These are phyloP conservation scores for Danio tinwini DNA, from an alignment of 2,797 vertebrate genomes.

Conservation along the genomic window DNA sequence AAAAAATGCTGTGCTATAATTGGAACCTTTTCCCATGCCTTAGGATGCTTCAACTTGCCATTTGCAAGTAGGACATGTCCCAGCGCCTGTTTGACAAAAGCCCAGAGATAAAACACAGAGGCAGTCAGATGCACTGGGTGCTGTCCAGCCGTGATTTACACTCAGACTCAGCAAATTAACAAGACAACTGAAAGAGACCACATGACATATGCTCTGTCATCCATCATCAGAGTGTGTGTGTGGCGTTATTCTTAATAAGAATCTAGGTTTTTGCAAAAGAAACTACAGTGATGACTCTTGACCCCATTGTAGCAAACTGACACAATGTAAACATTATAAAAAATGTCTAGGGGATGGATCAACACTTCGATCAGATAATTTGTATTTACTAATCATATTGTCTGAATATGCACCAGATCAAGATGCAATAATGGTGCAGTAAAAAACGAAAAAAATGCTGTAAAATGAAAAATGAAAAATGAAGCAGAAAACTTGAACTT, in stretches of 20 bases:
- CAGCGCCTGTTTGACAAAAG: slow-evolving; percentile 54
- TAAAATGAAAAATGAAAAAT: no score
- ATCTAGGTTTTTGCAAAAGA: slow-evolving; percentile 46
- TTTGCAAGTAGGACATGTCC: slow-evolving; percentile 50
- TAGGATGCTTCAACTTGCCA: slow-evolving; percentile 56
- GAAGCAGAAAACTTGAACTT: no score
- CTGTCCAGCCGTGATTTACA: slow-evolving; percentile 45
- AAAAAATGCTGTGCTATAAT: slow-evolving; percentile 70
- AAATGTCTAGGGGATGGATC: no score
- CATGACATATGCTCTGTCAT: slow-evolving; percentile 35
- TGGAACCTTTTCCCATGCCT: slow-evolving; percentile 61
- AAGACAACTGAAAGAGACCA: slow-evolving; percentile 14
- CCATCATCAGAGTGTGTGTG: slow-evolving; percentile 43
- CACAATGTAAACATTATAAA: no score
- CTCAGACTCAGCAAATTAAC: slow-evolving; percentile 48
- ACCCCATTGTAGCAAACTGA: no score
- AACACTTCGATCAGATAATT: no score
- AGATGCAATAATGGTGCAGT: no score
- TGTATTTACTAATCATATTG: no score
- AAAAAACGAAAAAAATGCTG: no score
- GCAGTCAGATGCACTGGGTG: not conserved
- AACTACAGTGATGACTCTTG: not conserved
- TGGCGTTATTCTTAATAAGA: slow-evolving; percentile 44
- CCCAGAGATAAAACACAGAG: slow-evolving; percentile 54
- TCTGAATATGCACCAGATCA: no score